A percentile compares a stretch with the other conserved stretches of the same genome.
Evolutionary conservation across 2,113 vertebrate species (phyloP).

Genomic region (Myotis yumanensis): DNA sequence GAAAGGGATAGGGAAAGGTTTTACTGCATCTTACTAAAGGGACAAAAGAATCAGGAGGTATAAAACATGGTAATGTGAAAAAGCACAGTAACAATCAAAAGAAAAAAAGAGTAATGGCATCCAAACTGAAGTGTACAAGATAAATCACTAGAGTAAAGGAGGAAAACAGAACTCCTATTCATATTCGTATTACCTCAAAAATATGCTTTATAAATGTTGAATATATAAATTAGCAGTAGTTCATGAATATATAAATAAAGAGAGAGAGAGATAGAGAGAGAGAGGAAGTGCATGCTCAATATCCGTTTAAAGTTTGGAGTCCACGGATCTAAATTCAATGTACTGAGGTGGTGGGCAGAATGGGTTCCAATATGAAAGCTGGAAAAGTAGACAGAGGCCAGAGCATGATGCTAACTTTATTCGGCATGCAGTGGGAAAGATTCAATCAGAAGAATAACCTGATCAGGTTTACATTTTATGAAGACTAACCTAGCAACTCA

Average conservation of each 20-base stretch:
- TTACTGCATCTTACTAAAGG: not conserved
- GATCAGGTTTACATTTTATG: not conserved
- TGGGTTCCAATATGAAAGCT: not conserved
- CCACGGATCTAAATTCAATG: not conserved
- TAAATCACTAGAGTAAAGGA: not conserved
- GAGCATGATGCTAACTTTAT: not conserved
- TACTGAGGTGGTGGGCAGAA: not conserved
- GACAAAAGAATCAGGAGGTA: not conserved
- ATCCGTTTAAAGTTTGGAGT: not conserved
- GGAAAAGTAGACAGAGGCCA: not conserved
- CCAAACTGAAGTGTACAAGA: constrained; percentile 30
- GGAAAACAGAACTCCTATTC: not conserved
- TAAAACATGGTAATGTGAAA: not conserved
- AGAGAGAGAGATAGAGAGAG: too few species aligned
- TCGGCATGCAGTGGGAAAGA: not conserved
- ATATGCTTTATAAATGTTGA: not conserved
- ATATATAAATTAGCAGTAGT: not conserved
- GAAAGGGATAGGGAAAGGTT: not conserved
- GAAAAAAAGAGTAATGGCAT: not conserved
- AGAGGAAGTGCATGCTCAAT: not conserved
- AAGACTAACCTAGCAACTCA: not conserved
- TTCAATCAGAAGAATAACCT: not conserved
- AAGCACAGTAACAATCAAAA: not conserved
- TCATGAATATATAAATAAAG: not conserved
- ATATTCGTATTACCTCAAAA: not conserved